Evolutionary conservation across 2,113 vertebrate species (phyloP), one percentile per base, ranked within the genome.

Genomic region (Tringa solitaria): DNA sequence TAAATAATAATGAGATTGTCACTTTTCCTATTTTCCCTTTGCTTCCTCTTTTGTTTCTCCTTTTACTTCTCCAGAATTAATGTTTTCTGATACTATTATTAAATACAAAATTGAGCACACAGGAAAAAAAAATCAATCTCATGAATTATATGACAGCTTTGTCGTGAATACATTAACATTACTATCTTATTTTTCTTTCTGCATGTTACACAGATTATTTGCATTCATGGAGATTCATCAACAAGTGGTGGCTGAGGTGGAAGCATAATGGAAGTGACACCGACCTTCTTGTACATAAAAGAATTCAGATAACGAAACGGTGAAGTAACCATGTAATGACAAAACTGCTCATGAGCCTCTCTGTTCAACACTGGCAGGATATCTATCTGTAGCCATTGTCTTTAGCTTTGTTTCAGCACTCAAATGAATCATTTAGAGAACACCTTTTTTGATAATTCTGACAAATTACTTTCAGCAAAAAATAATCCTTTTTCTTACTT

Each of bases 1-100:
- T 84, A 89, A 94, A 65, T 76, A 92, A 84, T 84, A 95, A 94
- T 91, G 53, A 94, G 81, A 69, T 78, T 96, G 89, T 85, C 80
- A 92, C 35, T 96, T 77, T 86, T 76, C 23, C n/a, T 75, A 2
- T 92, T 72, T 93, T 72, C 50, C 39, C 11, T 76, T 81, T 61
- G 43, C 45, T 79, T 56, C 60, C 28, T 57, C 82, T 92, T 89
- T 87, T 88, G 65, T 87, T 72, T 69, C 74, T 82, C n/a, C 60
- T 82, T 63, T 72, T 95, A 51, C 59, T 76, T 87, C 65, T 86
- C 69, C 60, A 46, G 56, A 89, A 92, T 94, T 61, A 88, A 93
- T 91, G 28, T 70, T 92, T 95, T 77, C 53, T 82, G 70, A 84
- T 91, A 50, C 53, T 78, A 16, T 85, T 95, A 89, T 89, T 93